Base-by-base conservation (phyloP, 1,140 invertebrate genomes). In the Tetragonula clypearis region DNA sequence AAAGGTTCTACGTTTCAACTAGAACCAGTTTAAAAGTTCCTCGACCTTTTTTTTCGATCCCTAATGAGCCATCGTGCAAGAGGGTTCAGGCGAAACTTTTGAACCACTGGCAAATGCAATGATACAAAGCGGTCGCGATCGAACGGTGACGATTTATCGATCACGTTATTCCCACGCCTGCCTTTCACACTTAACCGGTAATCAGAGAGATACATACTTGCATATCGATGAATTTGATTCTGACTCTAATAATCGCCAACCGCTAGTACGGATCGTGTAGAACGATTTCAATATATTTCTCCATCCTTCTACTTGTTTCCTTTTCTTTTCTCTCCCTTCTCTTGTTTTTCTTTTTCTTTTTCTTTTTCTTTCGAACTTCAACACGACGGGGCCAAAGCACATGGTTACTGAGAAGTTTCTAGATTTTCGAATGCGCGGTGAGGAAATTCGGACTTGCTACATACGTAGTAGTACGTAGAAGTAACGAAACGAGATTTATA, bases 71-170 rank as follows among this genome's bases (percentile, higher is more conserved):
- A n/a, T 12, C 60, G 12, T n/a, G 60, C 23, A 23, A 62, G 60
- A n/a, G 23, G 12, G 60, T 23, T 23, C 55, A 15, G 21, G 12
- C 8, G 9, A 49, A 26, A 62, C 60, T 4, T 62, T 49, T 8
- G 8, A 49, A 49, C 8, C 41, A 8, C 41, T 49, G 41, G 41
- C 41, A 49, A 49, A 49, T 49, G 68, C 30, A n/a, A 35, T 76
- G 1, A 55, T 69, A 73, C 26, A 65, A 81, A 82, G 58, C 23
- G 60, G n/a, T 23, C 66, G 30, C 30, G 41, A 60, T 82, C 71
- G 23, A 55, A 26, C 12, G n/a, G 71, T 12, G 71, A 82, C 6
- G 71, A 82, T 82, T 66, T 66, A 82, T 65, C 66, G 75, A 78
- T 84, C 26, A 21, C 41, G 49, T 56, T 71, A 66, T 79, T 83